Percentiles rank a stretch among this genome's conserved stretches.
Conservation (phyloP, 2,797 vertebrate genomes). For the Ceyx erithaca region DNA sequence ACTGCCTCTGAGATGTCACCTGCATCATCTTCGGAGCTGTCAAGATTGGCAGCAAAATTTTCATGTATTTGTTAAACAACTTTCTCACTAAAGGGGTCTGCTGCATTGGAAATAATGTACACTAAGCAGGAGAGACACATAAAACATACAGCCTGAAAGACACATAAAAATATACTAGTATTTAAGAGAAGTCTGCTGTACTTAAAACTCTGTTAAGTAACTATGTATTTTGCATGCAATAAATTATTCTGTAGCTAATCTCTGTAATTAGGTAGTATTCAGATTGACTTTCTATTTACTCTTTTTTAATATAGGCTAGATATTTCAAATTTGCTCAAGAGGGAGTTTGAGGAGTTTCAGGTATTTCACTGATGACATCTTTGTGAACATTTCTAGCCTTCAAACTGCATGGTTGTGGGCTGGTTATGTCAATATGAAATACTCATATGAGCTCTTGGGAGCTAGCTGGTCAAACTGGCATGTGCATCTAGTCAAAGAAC, state of each 20-base stretch:
- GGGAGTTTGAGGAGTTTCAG: not conserved
- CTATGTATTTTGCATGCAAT: not conserved
- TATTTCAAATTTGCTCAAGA: not conserved
- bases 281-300: not conserved
- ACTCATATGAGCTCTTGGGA: not conserved
- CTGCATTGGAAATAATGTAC: not conserved
- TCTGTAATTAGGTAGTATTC: not conserved
- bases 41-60: not conserved
- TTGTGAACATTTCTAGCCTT: not conserved
- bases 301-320: not conserved
- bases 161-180: not conserved
- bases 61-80: not conserved
- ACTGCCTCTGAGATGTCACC: constrained; percentile 9
- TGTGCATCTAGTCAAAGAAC: not conserved
- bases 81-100: not conserved
- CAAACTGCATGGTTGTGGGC: not conserved
- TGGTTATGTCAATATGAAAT: not conserved
- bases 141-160: not conserved
- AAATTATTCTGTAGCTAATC: not conserved
- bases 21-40: constrained; percentile 36
- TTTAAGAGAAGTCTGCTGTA: not conserved
- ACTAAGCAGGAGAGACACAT: not conserved
- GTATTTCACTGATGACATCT: not conserved
- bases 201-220: not conserved
- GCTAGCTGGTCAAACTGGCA: not conserved